phyloP scores from a whole-genome alignment of 2,888 invertebrate genomes.

The Perizoma flavofasciatum region DNA sequence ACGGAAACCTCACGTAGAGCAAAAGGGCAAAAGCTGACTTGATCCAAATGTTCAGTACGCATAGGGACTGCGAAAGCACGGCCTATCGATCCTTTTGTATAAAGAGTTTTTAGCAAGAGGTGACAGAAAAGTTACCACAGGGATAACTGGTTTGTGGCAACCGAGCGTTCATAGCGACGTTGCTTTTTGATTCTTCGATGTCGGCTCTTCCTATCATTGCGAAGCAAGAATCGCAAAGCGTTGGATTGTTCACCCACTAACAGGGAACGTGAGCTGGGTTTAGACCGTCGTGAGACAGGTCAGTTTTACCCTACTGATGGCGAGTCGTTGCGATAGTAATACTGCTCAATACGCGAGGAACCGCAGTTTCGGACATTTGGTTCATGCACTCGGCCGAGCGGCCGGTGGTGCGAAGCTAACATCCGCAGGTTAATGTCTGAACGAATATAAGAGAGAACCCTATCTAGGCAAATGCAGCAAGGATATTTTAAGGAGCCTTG shows the following conservation, averaged over 20 bases:
- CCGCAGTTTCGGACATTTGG: constrained; percentile 60
- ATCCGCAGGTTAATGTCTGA: constrained; percentile 73
- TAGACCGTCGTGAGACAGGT: no score
- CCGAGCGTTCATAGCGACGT: no score
- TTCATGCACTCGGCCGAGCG: constrained; percentile 82
- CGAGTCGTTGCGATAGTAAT: constrained; percentile 82
- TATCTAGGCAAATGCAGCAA: constrained; percentile 40
- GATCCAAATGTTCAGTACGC: no score
- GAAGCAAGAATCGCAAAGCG: constrained; percentile 75
- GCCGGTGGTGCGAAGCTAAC: constrained; percentile 54
- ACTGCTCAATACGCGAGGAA: constrained; percentile 79
- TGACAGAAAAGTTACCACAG: no score
- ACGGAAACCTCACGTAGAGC: constrained; percentile 17
- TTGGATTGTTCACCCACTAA: constrained; percentile 12
- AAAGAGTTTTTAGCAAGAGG: no score
- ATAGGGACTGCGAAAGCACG: no score
- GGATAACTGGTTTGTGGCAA: no score
- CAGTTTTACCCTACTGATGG: constrained; percentile 83
- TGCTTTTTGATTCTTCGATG: no score
- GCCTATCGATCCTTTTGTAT: no score
- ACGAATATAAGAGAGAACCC: constrained; percentile 84
- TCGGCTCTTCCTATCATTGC: no score
- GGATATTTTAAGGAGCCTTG: constrained; percentile 49
- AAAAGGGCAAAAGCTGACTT: no score
- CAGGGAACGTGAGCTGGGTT: no score